Evolutionary conservation across 2,797 vertebrate genomes (phyloP).

Genomic region (Pogonophryne albipinna): DNA sequence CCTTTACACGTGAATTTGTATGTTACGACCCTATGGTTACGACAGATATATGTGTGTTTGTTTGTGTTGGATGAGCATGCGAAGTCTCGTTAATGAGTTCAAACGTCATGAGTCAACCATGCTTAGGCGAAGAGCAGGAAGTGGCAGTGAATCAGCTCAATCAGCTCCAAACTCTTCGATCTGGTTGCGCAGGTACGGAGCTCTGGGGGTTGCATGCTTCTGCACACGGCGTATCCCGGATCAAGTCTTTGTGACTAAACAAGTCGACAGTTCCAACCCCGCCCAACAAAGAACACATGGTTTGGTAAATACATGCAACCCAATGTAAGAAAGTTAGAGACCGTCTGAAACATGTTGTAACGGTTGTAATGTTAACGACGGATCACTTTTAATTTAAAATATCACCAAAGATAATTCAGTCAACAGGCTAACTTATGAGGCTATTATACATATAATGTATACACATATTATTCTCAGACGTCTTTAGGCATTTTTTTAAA

Average conservation of each 20-base stretch:
- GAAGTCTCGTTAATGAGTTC: neutral
- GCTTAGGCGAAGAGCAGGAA: neutral
- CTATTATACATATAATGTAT: rapidly evolving
- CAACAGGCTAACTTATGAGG: rapidly evolving
- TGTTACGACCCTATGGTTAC: too few relatives aligned
- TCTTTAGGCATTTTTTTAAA: neutral
- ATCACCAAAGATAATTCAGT: rapidly evolving
- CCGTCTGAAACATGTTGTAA: neutral
- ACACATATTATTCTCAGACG: neutral
- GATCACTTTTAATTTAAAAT: neutral
- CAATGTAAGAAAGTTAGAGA: conserved; percentile 1
- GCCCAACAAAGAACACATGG: neutral
- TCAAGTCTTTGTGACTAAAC: rapidly evolving
- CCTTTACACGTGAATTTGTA: too few relatives aligned
- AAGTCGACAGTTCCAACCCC: neutral
- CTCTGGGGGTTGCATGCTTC: conserved; percentile 5
- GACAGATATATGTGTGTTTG: too few relatives aligned
- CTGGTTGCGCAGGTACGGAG: neutral
- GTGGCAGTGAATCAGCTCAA: rapidly evolving
- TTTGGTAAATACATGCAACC: neutral
- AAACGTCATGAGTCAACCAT: neutral
- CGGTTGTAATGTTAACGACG: rapidly evolving
- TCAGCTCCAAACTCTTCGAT: conserved; percentile 14
- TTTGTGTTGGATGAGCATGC: too few relatives aligned
- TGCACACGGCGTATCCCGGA: rapidly evolving